phyloP scores from a whole-genome alignment of 2,113 vertebrate genomes.

The Ctenodactylus gundi region DNA sequence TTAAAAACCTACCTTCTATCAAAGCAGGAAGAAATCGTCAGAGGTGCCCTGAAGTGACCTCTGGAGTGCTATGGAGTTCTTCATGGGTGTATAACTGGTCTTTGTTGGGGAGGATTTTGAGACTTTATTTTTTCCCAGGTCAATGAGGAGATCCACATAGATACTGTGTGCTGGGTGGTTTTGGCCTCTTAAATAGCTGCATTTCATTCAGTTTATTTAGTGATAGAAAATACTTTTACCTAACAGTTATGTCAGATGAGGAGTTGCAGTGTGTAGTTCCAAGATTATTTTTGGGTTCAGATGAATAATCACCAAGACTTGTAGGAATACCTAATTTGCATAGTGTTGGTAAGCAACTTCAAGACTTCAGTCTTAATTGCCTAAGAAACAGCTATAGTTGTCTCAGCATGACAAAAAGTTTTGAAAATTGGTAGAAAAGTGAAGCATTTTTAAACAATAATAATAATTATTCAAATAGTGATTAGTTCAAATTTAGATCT shows the following conservation, averaged over 20 bases:
- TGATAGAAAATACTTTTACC: neutral
- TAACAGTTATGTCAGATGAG: neutral
- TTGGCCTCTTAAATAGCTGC: neutral
- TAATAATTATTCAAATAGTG: neutral
- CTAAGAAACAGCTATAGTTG: neutral
- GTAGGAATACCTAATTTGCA: neutral
- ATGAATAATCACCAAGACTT: neutral
- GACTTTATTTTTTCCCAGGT: neutral
- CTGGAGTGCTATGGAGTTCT: neutral
- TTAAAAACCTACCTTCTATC: neutral
- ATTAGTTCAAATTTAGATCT: slow-evolving; percentile 9
- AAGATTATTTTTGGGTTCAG: neutral
- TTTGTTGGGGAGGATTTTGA: neutral
- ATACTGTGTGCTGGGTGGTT: neutral
- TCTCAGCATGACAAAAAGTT: neutral
- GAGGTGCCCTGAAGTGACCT: neutral
- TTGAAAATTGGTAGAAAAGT: neutral
- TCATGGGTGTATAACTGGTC: neutral
- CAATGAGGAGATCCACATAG: neutral
- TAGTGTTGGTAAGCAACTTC: neutral
- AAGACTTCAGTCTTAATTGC: neutral
- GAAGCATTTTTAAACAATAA: neutral
- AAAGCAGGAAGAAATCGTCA: neutral
- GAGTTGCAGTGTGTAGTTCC: neutral
- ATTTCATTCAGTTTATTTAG: neutral